Evolutionary conservation across 2,797 vertebrate species (phyloP).

Genomic region (Microhierax caerulescens): DNA sequence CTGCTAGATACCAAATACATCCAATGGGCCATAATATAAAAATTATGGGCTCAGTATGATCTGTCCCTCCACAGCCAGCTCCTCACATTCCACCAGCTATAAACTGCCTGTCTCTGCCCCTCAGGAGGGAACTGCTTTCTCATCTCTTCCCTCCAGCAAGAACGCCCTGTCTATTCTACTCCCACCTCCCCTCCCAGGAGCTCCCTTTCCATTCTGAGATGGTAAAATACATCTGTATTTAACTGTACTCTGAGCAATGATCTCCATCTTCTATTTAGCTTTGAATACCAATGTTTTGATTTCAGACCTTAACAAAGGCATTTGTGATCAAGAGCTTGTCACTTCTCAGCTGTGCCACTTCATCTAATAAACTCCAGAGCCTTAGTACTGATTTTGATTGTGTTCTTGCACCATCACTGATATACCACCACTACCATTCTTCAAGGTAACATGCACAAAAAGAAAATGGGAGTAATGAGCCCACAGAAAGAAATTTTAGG

Average conservation of each 20-base stretch:
- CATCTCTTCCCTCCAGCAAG: neutral
- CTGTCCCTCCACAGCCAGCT: neutral
- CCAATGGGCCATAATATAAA: neutral
- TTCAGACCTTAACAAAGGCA: neutral
- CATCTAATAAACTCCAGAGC: neutral
- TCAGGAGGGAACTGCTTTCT: neutral
- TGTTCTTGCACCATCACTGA: neutral
- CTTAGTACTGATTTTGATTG: neutral
- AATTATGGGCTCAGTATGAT: neutral
- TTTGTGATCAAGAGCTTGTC: neutral
- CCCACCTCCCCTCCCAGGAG: neutral
- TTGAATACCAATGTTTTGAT: neutral
- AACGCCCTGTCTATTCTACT: neutral
- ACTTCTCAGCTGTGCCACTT: neutral
- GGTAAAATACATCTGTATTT: neutral
- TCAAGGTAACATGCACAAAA: neutral
- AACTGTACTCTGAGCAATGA: rapidly evolving
- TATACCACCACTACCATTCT: too few relatives aligned
- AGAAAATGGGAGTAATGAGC: neutral
- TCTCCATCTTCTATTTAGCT: neutral
- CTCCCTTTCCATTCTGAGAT: neutral
- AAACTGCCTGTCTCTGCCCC: neutral
- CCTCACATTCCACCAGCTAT: neutral
- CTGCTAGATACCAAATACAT: neutral
- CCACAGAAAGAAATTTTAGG: neutral